Evolutionary conservation across 2,888 invertebrate genomes (phyloP).

Genomic region (Philonicus albiceps): DNA sequence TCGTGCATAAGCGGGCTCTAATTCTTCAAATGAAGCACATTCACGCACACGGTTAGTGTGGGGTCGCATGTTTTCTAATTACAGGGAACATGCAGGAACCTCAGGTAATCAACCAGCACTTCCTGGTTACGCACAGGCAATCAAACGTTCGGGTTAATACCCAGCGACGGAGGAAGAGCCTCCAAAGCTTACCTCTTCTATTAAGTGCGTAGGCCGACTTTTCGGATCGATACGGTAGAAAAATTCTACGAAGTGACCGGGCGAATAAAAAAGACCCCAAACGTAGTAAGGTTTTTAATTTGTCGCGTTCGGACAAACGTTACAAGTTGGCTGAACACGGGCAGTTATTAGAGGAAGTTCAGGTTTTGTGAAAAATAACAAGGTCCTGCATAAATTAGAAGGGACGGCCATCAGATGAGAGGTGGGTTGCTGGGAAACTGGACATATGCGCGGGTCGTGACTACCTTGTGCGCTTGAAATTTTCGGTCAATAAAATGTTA

Average conservation of each 20-base stretch:
- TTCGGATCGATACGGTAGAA: not conserved
- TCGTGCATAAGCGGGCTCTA: not conserved
- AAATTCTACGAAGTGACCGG: not conserved
- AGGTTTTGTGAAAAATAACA: not conserved
- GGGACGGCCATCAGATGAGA: not conserved
- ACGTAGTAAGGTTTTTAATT: not conserved
- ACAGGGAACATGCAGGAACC: not conserved
- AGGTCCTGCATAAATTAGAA: not conserved
- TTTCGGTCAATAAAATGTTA: not conserved
- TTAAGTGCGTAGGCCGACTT: not conserved
- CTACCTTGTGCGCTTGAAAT: not conserved
- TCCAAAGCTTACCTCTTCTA: not conserved
- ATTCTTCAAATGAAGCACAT: not conserved
- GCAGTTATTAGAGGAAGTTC: conserved; percentile 8
- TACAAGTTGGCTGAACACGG: conserved; percentile 4
- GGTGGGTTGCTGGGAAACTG: not conserved
- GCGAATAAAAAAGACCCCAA: not conserved
- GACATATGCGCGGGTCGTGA: not conserved
- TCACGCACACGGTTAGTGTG: not conserved
- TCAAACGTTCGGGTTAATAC: not conserved
- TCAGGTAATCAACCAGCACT: not conserved
- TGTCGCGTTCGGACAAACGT: not conserved
- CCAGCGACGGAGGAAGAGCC: not conserved
- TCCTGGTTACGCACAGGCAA: not conserved
- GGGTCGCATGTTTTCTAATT: not conserved